Base-by-base conservation (phyloP, 2,888 invertebrate species). In the Cerceris ruficornis region DNA sequence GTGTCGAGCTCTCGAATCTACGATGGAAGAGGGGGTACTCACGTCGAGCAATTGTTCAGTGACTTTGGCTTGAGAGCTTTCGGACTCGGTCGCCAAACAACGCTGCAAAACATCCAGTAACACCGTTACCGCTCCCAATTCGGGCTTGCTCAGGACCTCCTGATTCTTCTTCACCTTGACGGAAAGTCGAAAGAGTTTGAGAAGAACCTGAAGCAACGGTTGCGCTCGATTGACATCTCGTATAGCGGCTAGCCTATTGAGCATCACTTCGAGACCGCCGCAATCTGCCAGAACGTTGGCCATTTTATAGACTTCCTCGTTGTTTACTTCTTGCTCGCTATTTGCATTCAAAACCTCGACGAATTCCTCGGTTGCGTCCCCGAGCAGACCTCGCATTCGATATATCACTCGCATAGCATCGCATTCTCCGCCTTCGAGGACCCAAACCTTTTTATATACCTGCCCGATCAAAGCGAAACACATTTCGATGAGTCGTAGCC, bases 321-420 rank as follows among this genome's bases (percentile, higher is more conserved):
- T 98, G 91, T 99, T 98, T 1, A 98, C 96, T 88, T 95, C 98
- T 93, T 94, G 97, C 90, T 96, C 97, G 92, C 93, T 95, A 92
- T 96, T 98, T 88, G 96, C 96, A 81, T 96, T 97, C 49, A 99
- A 94, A 0, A 97, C 97, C 93, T 99, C 98, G 11, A 99, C 97
- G 92, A 99, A 99, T 93, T 99, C 99, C 91, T 99, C 99, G 0
- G 99, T 99, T 0, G 99, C 99, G 93, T 99, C 99, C 1, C 99
- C 99, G 8, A 99, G 94, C 70, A 99, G 93, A 0, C 99, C 99
- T 73, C 99, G 94, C 99, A 99, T 99, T 60, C 99, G 95, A 93
- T 99, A 99, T 46, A 99, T 97, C 8, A 99, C 97, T 11, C 98
- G 95, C 99, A 99, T 99, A 0, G 98, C 97, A 91, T 98, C 99